phyloP scores from a whole-genome alignment of 2,888 invertebrate genomes.

The Omphaloscelis lunosa region DNA sequence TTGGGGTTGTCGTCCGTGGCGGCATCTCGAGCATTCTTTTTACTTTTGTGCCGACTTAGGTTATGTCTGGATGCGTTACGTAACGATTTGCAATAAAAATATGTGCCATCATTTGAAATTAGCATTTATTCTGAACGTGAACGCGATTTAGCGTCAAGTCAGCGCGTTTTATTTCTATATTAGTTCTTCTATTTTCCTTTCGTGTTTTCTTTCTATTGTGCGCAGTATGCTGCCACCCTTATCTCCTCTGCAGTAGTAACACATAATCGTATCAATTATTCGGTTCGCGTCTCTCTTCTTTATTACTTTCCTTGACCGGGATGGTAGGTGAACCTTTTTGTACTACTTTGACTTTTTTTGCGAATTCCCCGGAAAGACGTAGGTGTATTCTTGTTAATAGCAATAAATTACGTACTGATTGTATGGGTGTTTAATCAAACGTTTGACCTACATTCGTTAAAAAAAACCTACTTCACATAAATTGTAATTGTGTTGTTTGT shows the following conservation, averaged over 20 bases:
- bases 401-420: slow-evolving; percentile 57
- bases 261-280: slow-evolving; percentile 90
- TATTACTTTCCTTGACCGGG: slow-evolving; percentile 84
- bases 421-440: slow-evolving; percentile 48
- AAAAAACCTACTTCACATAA: slow-evolving; percentile 27
- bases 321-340: slow-evolving; percentile 76
- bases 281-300: slow-evolving; percentile 87
- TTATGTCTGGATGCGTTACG: slow-evolving; percentile 61
- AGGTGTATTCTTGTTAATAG: slow-evolving; percentile 63
- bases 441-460: slow-evolving; percentile 38
- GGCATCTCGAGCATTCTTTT: slow-evolving; percentile 54
- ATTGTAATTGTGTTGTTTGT: slow-evolving; percentile 34
- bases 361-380: slow-evolving; percentile 50
- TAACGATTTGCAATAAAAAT: slow-evolving; percentile 57
- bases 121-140: slow-evolving; percentile 39
- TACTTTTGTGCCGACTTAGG: slow-evolving; percentile 59
- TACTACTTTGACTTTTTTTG: slow-evolving; percentile 75
- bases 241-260: slow-evolving; percentile 80
- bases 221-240: slow-evolving; percentile 68
- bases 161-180: slow-evolving; percentile 32
- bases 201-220: slow-evolving; percentile 5
- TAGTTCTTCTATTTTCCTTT: slow-evolving; percentile 20
- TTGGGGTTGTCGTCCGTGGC: slow-evolving; percentile 64
- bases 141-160: slow-evolving; percentile 30
- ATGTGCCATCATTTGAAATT: slow-evolving; percentile 46